A percentile compares a stretch with the other conserved stretches of the same genome.
Evolutionary conservation across 2,888 invertebrate genomes (phyloP).

Genomic region (Drosophila yooni): DNA sequence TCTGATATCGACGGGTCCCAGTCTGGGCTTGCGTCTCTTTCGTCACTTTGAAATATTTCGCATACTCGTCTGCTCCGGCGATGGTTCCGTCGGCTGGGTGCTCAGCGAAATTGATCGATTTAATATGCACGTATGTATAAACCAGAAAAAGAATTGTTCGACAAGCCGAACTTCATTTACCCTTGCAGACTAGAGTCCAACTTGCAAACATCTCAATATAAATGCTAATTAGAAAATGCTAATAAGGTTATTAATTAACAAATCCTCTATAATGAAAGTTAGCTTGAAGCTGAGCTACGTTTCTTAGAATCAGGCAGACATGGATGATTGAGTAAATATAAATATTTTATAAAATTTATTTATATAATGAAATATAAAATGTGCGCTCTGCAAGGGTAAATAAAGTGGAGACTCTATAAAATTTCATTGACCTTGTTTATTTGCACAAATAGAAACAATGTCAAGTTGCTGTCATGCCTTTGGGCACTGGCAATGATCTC

Average conservation of each 20-base stretch:
- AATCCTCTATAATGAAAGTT: not conserved
- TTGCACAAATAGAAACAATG: slow-evolving; percentile 90
- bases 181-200: not conserved
- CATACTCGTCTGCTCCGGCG: slow-evolving; percentile 98
- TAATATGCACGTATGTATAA: slow-evolving; percentile 94
- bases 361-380: no score
- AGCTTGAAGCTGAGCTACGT: not conserved
- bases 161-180: not conserved
- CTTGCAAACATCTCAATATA: not conserved
- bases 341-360: not conserved
- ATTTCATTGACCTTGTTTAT: not conserved
- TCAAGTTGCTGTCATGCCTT: slow-evolving; percentile 96
- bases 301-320: not conserved
- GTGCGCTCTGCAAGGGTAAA: not conserved
- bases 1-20: slow-evolving; percentile 94
- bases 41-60: slow-evolving; percentile 98
- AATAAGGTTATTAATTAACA: not conserved
- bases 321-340: not conserved
- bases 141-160: not conserved
- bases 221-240: not conserved
- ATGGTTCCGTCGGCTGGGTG: slow-evolving; percentile 99
- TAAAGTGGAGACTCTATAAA: not conserved
- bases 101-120: slow-evolving; percentile 97
- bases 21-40: slow-evolving; percentile 94
- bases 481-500: slow-evolving; percentile 98